Conservation (phyloP, 1,140 invertebrate species). For the Venustaconcha ellipsiformis region DNA sequence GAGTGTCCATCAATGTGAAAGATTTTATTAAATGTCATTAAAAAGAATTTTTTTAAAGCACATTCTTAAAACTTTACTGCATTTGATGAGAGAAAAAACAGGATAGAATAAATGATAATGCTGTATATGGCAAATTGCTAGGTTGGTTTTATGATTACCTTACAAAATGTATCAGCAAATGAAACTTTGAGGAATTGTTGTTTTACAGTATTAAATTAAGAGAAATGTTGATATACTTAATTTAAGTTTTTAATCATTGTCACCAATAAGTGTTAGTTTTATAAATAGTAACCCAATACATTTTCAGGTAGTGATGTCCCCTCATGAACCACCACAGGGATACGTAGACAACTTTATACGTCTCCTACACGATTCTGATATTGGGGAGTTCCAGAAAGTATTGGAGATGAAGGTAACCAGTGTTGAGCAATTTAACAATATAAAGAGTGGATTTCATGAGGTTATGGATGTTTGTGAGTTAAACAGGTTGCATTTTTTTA, state of each 20-base stretch:
- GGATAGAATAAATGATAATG: too few species aligned
- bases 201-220: not conserved
- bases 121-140: too few species aligned
- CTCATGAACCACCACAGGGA: slow-evolving; percentile 78
- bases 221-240: not conserved
- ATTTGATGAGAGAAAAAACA: too few species aligned
- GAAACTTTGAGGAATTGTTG: not conserved
- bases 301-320: slow-evolving; percentile 86
- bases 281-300: not conserved
- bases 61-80: too few species aligned
- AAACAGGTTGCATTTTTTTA: too few species aligned
- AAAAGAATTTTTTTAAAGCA: too few species aligned
- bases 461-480: not conserved
- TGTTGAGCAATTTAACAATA: not conserved
- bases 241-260: not conserved
- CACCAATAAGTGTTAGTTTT: not conserved
- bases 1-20: too few species aligned
- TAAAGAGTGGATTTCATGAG: not conserved
- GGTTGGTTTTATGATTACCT: too few species aligned
- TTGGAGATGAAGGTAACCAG: slow-evolving; percentile 90
- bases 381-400: slow-evolving; percentile 94
- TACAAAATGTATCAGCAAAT: not conserved
- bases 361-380: slow-evolving; percentile 89
- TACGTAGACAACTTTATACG: slow-evolving; percentile 94
- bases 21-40: too few species aligned